Percentiles rank a stretch among this genome's conserved stretches.
phyloP scores from a whole-genome alignment of 2,113 vertebrate species.

The Procapra przewalskii region DNA sequence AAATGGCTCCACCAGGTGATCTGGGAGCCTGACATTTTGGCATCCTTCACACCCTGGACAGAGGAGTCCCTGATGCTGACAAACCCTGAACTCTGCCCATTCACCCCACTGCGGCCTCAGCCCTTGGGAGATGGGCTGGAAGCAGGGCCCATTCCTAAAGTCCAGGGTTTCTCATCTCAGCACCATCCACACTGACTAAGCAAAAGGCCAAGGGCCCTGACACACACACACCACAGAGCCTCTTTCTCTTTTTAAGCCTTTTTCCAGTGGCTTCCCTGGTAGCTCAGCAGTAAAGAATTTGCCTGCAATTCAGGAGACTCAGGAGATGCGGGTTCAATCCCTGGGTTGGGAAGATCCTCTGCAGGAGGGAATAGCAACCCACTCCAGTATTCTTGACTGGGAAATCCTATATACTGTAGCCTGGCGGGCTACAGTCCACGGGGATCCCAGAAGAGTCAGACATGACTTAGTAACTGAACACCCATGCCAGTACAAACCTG shows the following conservation, averaged over 20 bases:
- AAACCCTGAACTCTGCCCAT: neutral
- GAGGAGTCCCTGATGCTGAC: neutral
- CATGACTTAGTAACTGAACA: neutral
- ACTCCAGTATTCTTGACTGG: neutral
- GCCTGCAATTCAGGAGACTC: neutral
- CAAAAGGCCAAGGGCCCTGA: neutral
- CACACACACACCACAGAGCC: neutral
- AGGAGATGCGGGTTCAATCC: neutral
- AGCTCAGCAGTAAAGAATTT: neutral
- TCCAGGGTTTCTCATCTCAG: fast-evolving
- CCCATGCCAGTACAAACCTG: neutral
- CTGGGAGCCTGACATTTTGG: neutral
- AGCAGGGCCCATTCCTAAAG: fast-evolving
- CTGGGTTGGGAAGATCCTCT: neutral
- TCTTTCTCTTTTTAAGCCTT: too few species aligned
- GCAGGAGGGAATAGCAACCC: neutral
- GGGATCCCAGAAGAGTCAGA: neutral
- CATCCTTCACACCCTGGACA: neutral
- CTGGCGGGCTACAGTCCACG: neutral
- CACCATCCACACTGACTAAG: neutral
- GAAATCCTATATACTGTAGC: neutral
- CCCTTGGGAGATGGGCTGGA: neutral
- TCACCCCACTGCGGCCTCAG: fast-evolving
- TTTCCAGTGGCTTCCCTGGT: neutral
- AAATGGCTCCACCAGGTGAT: fast-evolving